These are phyloP conservation scores for Drosophila eohydei DNA, from an alignment of 2,888 invertebrate genomes.

Conservation along the genomic window DNA sequence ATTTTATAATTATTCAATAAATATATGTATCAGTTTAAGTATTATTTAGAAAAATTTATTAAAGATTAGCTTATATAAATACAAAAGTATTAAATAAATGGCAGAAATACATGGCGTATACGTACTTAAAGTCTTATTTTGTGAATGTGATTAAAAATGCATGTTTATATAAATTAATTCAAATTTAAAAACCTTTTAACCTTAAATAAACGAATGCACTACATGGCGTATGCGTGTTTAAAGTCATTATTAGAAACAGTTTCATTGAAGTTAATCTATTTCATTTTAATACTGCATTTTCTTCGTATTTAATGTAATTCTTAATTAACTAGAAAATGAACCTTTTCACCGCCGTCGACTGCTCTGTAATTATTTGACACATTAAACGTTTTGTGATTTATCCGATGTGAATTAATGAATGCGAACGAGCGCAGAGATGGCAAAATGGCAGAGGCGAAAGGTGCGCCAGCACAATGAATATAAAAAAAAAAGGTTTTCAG, in stretches of 20 bases:
- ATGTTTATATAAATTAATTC: background rate
- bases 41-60: no score
- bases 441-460: constrained; percentile 19
- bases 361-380: constrained; percentile 62
- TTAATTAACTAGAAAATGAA: constrained; percentile 70
- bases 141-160: background rate
- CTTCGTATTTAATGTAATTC: constrained; percentile 50
- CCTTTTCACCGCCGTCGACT: constrained; percentile 36
- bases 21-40: no score
- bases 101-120: no score
- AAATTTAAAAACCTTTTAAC: background rate
- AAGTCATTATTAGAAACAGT: no score
- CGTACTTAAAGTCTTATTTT: no score
- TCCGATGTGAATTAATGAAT: constrained; percentile 61
- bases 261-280: constrained; percentile 2
- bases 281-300: constrained; percentile 12
- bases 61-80: no score
- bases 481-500: constrained; percentile 41
- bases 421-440: constrained; percentile 25
- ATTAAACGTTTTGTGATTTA: constrained; percentile 74
- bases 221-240: constrained; percentile 10
- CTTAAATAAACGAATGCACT: background rate
- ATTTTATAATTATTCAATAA: no score
- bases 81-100: no score
- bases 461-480: constrained; percentile 25